Base-by-base conservation (phyloP, 2,888 invertebrate species). In the Hartigia nigra region DNA sequence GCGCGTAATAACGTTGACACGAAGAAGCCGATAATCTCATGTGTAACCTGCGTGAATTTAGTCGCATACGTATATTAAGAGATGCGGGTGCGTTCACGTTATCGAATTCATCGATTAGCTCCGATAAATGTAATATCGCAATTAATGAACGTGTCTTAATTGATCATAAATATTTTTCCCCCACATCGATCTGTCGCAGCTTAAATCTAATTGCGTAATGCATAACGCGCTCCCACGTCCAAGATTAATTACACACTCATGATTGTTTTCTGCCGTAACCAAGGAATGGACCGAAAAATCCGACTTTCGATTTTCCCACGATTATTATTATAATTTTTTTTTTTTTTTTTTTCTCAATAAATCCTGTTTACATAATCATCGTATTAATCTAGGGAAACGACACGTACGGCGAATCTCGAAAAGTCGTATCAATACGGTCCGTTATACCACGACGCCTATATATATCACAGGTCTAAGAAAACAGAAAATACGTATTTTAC, bases 381-480 rank as follows among this genome's bases (percentile, higher is more conserved):
- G 5, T 39, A 1, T 4, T 14, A 39, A 23, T 55, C 55, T 9
- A 55, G 55, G 55, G 23, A 55, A 55, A 55, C 2, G 23, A 55
- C 55, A 23, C 55, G 23, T 55, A n/a, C 55, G 55, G 9, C 55
- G 23, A 23, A 23, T 9, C 39, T 37, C 39, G 12, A 39, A 39
- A 39, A 39, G 39, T 39, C 39, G 39, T 55, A 55, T 55, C 55
- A 5, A 55, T 55, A 1, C 55, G 55, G 55, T 55, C 55, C 55
- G 55, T 55, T 55, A 55, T 55, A 55, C 55, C 79, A 75, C 80
- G 81, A 80, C 74, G 77, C 76, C 77, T 77, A 75, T 78, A 77
- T 84, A 85, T 89, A 89, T 90, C 89, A 90, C 89, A 90, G 89
- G 88, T 90, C 87, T 87, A 87, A 87, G 86, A 85, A 87, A 90